These are phyloP conservation scores for Stenchaetothrips biformis DNA, from an alignment of 2,888 invertebrate genomes.

Conservation along the genomic window DNA sequence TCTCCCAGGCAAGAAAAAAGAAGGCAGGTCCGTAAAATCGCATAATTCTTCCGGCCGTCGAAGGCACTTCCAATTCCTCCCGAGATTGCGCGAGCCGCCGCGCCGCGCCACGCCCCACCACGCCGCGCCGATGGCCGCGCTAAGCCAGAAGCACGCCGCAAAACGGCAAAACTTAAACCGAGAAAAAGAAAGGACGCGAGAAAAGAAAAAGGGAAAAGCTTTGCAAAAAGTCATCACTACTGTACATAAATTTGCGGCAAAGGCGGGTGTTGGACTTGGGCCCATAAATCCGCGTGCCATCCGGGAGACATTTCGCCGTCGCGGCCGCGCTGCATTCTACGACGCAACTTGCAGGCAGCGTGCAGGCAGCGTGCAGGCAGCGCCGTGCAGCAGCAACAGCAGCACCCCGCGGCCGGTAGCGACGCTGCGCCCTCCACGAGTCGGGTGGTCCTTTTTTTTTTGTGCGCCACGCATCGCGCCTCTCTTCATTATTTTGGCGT, in stretches of 20 bases:
- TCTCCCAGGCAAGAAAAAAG: too few species aligned
- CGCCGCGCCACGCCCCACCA: too few species aligned
- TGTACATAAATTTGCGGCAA: not conserved
- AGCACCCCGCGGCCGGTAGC: not conserved
- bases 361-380: not conserved
- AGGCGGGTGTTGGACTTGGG: not conserved
- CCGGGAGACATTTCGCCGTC: slow-evolving; percentile 8
- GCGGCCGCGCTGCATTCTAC: not conserved
- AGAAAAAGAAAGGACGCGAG: not conserved
- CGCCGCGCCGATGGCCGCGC: too few species aligned
- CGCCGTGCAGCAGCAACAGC: not conserved
- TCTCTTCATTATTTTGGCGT: slow-evolving; percentile 11
- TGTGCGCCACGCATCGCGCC: not conserved
- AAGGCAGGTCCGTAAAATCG: too few species aligned
- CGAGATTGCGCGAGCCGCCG: too few species aligned
- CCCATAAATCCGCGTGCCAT: slow-evolving; percentile 12
- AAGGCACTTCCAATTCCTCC: too few species aligned
- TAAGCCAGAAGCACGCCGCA: not conserved
- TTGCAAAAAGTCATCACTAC: not conserved
- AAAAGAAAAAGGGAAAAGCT: not conserved
- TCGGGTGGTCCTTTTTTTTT: too few species aligned
- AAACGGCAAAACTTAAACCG: not conserved
- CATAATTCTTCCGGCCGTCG: too few species aligned
- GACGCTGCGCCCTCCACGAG: not conserved
- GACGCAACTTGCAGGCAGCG: not conserved